phyloP scores from a whole-genome alignment of 92 coral and sea anemone species.

The Micromussa lordhowensis region DNA sequence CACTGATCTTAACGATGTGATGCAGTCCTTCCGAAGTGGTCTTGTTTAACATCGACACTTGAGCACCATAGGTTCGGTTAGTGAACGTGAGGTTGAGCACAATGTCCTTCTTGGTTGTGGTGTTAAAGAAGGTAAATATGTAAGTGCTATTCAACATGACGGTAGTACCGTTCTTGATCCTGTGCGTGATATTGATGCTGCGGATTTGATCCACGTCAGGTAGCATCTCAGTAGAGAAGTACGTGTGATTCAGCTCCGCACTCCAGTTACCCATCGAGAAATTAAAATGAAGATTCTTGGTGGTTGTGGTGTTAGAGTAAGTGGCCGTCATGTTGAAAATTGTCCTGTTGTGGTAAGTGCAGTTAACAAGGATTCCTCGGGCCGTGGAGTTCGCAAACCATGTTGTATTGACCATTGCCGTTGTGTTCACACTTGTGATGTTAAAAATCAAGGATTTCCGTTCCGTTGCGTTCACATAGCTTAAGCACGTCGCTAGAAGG shows the following conservation, averaged over 20 bases:
- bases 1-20: constrained; percentile 44
- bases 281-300: constrained; percentile 51
- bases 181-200: constrained; percentile 67
- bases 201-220: constrained; percentile 45
- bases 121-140: constrained; percentile 53
- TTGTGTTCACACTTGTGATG: constrained; percentile 61
- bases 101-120: constrained; percentile 58
- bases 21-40: constrained; percentile 33
- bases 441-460: constrained; percentile 65
- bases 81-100: constrained; percentile 60
- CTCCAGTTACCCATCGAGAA: constrained; percentile 67
- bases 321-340: constrained; percentile 63
- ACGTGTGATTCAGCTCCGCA: constrained; percentile 71
- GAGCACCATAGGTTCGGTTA: constrained; percentile 66
- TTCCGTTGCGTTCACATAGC: constrained; percentile 57
- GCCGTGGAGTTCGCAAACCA: constrained; percentile 60
- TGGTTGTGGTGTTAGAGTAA: constrained; percentile 57
- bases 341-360: constrained; percentile 64
- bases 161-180: constrained; percentile 54
- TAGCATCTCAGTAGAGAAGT: constrained; percentile 34
- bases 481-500: constrained; percentile 60
- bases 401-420: constrained; percentile 62
- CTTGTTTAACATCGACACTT: constrained; percentile 45
- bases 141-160: constrained; percentile 54
- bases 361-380: constrained; percentile 61